Evolutionary conservation across 1,140 invertebrate genomes (phyloP), one percentile per base, ranked within the genome.

Genomic region (Teleopsis dalmanni): DNA sequence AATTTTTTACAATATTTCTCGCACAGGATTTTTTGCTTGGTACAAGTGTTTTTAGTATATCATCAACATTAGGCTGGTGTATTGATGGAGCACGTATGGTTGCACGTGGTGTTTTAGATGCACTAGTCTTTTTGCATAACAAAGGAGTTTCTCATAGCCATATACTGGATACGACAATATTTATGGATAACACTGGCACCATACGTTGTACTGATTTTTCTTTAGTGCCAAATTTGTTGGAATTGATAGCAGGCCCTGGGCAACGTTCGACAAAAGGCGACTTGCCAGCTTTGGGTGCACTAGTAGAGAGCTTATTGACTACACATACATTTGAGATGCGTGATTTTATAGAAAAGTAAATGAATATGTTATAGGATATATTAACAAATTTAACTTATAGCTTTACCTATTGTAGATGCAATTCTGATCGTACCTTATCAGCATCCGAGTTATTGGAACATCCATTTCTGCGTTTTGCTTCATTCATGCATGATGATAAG

Each of bases 101-200:
- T 51, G 76, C 81, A 2, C 70, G 65, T 7, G 82, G 81, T 36
- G 74, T 88, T 18, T 62, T 90, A 1, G 74, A 77, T 38, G 83
- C 81, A 3, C 56, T 91, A 6, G 70, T 80, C 14, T 88, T 81
- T 63, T 70, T 91, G 11, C 88, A 91, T 59, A 73, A 78, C 36
- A 88, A 88, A 60, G 83, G 83, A 57, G 79, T 90, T 8, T 82
- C 87, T 1, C 87, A 91, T 63, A 85, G 83, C 60, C 81, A 85
- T 71, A 59, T 91, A 8, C 70, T 80, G 13, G 77, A 81, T 41
- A 75, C 77, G 9, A 84, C 78, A 56, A 74, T 87, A 31, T 83
- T 83, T 57, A 75, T 85, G 50, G 78, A 80, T 55, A 72, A 73
- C 47, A 62, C 58, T 23, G 81, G 76, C 35, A 65, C 56, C 21